Conservation (phyloP, 2,113 vertebrate genomes). For the Eonycteris spelaea region DNA sequence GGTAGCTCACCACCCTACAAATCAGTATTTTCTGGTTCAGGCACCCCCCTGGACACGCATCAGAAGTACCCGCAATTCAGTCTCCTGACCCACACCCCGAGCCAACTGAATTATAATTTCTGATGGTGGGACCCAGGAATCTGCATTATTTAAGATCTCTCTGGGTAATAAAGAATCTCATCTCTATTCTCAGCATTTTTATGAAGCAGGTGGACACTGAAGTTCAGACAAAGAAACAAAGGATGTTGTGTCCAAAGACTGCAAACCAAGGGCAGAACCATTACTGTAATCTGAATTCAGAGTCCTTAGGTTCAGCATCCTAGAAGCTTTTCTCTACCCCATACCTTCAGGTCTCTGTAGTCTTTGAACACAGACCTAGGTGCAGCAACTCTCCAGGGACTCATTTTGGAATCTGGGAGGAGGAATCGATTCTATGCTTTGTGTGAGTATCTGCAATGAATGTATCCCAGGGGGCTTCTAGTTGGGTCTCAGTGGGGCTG, state of each 20-base stretch:
- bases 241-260: background rate
- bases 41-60: background rate
- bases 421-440: background rate
- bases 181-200: background rate
- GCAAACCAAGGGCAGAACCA: background rate
- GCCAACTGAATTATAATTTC: background rate
- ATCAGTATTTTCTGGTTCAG: background rate
- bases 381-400: background rate
- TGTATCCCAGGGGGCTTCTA: background rate
- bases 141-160: background rate
- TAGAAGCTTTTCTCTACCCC: background rate
- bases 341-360: background rate
- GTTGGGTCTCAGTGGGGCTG: background rate
- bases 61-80: background rate
- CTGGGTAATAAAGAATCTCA: background rate
- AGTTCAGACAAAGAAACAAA: background rate
- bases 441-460: background rate
- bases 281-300: background rate
- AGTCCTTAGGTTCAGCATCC: background rate
- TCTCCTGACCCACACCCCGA: background rate
- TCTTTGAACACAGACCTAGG: background rate
- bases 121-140: background rate
- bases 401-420: background rate
- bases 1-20: background rate
- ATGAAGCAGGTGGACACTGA: background rate